A percentile compares a stretch with the other conserved stretches of the same genome.
phyloP scores from a whole-genome alignment of 2,888 invertebrate genomes.

The Hirtodrosophila cameraria region DNA sequence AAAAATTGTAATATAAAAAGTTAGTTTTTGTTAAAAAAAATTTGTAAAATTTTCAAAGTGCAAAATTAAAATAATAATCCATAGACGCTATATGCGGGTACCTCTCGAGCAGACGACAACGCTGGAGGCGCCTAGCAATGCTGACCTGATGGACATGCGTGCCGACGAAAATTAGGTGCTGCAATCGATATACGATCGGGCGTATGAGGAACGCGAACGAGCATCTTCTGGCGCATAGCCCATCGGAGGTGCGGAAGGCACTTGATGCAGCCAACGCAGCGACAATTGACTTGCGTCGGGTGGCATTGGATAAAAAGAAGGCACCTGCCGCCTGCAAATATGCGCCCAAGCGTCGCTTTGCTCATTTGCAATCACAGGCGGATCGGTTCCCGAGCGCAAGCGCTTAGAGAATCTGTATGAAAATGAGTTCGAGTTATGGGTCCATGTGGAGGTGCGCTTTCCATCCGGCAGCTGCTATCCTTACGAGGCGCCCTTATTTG shows the following conservation, averaged over 20 bases:
- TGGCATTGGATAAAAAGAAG: constrained; percentile 63
- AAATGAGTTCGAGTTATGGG: constrained; percentile 84
- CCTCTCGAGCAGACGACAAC: constrained; percentile 25
- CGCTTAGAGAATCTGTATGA: constrained; percentile 57
- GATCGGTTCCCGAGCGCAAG: constrained; percentile 59
- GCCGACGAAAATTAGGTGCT: constrained; percentile 90
- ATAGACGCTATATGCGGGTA: constrained; percentile 87
- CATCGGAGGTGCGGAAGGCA: constrained; percentile 84
- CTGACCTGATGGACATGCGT: constrained; percentile 87
- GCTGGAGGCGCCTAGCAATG: constrained; percentile 71
- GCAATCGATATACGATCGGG: constrained; percentile 90
- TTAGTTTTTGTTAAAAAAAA: too few relatives aligned
- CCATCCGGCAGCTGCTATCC: constrained; percentile 89
- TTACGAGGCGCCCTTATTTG: constrained; percentile 89
- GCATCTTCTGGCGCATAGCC: constrained; percentile 86
- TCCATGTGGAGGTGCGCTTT: constrained; percentile 91
- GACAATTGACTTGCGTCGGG: constrained; percentile 81
- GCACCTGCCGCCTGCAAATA: constrained; percentile 88
- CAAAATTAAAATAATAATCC: too few relatives aligned
- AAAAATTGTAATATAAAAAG: too few relatives aligned
- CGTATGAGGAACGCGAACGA: constrained; percentile 89
- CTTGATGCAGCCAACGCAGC: constrained; percentile 81
- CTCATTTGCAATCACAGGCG: constrained; percentile 85
- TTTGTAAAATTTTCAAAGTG: too few relatives aligned
- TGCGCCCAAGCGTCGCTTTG: constrained; percentile 90